Percentiles rank a stretch among this genome's conserved stretches.
Evolutionary conservation across 2,797 vertebrate genomes (phyloP).

Genomic region (Micrastur ruficollis): DNA sequence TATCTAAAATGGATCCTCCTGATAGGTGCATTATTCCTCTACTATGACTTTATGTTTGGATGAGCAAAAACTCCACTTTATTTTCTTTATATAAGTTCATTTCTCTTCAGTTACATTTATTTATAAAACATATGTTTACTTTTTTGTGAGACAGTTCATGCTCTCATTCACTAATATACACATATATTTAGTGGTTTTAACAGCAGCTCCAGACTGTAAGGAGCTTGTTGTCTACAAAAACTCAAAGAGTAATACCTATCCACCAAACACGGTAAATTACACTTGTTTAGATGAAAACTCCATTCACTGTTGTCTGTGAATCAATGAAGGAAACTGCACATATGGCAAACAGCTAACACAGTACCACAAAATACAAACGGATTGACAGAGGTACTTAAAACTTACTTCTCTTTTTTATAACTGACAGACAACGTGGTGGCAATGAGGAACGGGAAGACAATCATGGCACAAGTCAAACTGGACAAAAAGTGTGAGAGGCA

Average conservation of each 20-base stretch:
- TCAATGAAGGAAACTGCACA: neutral
- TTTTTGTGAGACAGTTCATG: neutral
- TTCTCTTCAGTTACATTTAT: neutral
- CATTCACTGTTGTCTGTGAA: neutral
- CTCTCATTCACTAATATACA: neutral
- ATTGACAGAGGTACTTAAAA: neutral
- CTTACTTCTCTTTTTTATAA: neutral
- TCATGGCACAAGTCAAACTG: neutral
- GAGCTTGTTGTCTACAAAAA: neutral
- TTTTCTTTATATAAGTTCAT: neutral
- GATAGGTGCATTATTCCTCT: neutral
- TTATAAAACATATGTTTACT: neutral
- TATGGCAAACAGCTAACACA: neutral
- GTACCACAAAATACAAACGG: neutral
- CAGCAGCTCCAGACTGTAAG: neutral
- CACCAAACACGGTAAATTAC: neutral
- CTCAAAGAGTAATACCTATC: neutral
- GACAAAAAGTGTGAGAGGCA: neutral
- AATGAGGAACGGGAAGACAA: neutral
- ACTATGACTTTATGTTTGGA: neutral
- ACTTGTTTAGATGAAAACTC: neutral
- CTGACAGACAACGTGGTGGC: neutral
- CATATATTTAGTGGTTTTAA: neutral
- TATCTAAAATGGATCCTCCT: neutral
- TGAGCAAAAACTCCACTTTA: neutral